These are phyloP conservation scores for Phenacoccus solenopsis DNA, from an alignment of 1,140 invertebrate genomes.

Conservation along the genomic window DNA sequence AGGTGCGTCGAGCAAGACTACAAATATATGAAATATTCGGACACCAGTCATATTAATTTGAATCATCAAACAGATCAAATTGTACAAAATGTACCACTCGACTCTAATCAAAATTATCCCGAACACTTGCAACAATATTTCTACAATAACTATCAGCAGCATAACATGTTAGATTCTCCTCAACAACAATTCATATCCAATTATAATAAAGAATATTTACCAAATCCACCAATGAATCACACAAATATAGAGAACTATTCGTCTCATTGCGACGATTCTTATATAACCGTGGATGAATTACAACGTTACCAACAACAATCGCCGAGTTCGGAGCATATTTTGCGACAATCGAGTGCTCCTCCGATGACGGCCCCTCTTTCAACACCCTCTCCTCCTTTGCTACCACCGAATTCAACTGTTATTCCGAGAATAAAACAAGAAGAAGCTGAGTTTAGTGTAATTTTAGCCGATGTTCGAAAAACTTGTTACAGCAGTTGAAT, in stretches of 20 bases:
- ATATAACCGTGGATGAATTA: not conserved
- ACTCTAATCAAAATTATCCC: conserved; percentile 40
- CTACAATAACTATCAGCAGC: not conserved
- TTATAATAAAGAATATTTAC: conserved; percentile 9
- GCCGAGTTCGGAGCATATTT: not conserved
- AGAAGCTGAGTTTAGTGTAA: conserved; percentile 74
- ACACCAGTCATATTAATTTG: conserved; percentile 6
- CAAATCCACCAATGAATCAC: not conserved
- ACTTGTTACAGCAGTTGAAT: conserved; percentile 68
- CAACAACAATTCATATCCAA: conserved; percentile 7
- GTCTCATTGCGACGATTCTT: not conserved
- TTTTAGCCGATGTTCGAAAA: conserved; percentile 67
- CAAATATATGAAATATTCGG: not conserved
- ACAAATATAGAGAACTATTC: not conserved
- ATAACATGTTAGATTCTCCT: conserved; percentile 8
- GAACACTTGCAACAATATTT: conserved; percentile 15
- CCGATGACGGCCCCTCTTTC: not conserved
- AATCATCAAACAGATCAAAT: conserved; percentile 27
- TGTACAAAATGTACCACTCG: conserved; percentile 33
- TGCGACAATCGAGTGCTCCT: not conserved
- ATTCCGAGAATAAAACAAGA: conserved; percentile 37
- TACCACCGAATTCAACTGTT: not conserved
- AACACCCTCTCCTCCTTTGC: not conserved
- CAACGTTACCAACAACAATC: not conserved
- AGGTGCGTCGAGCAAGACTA: not conserved